phyloP scores from a whole-genome alignment of 2,113 vertebrate species.

The Glaucomys volans region DNA sequence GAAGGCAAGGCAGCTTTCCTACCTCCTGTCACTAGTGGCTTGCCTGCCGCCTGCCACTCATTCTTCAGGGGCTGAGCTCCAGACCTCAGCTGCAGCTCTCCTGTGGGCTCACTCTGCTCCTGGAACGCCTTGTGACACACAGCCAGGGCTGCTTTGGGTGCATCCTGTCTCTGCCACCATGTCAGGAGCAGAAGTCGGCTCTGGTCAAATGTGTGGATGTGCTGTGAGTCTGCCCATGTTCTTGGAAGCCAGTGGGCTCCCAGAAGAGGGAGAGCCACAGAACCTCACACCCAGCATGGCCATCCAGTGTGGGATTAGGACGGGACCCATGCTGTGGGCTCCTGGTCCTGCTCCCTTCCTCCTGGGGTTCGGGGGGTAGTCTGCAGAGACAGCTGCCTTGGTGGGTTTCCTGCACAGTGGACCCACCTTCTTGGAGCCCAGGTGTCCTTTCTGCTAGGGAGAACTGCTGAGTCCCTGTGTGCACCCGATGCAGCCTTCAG shows the following conservation, averaged over 20 bases:
- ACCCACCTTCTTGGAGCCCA: neutral
- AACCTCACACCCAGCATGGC: neutral
- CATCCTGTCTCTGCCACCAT: neutral
- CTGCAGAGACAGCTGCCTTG: neutral
- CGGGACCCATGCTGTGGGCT: neutral
- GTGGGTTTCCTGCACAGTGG: accelerated
- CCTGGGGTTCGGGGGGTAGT: neutral
- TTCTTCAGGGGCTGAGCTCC: neutral
- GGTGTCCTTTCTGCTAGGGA: accelerated
- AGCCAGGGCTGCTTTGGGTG: neutral
- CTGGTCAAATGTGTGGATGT: neutral
- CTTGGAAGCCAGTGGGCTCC: neutral
- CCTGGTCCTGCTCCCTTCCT: neutral
- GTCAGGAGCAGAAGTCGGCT: neutral
- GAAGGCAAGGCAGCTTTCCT: neutral
- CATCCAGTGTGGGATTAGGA: accelerated
- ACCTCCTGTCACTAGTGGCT: accelerated
- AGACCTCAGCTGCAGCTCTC: neutral
- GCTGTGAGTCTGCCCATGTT: neutral
- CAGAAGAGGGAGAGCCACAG: neutral
- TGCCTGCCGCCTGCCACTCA: neutral
- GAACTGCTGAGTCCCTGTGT: neutral
- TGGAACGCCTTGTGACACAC: neutral
- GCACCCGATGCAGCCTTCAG: neutral
- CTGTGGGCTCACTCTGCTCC: neutral